Base-by-base conservation (phyloP, 2,888 invertebrate genomes). In the Halocaridina rubra region DNA sequence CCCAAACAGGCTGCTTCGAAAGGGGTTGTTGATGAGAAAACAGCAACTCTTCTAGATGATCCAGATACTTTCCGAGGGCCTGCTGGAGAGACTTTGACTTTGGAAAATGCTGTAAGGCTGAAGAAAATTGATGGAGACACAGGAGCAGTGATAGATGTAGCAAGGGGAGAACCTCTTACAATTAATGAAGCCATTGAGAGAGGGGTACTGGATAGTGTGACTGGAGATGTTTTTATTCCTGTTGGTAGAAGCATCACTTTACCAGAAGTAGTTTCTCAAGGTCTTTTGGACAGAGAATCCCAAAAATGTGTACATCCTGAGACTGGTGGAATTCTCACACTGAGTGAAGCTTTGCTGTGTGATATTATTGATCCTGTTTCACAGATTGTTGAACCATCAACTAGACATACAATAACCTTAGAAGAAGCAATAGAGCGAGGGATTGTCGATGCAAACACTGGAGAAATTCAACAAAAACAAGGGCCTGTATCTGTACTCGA, bases 311-410 rank as follows among this genome's bases (percentile, higher is more conserved):
- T 97, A 88, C 97, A 97, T 91, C 97, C 97, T 1, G 96, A 96
- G 91, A 95, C 96, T 27, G 97, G 97, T 1, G 93, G 92, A 89
- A 93, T 94, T 87, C 92, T 97, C 78, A 94, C 95, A 81, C 92
- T 97, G 86, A 93, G 94, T 89, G 95, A 97, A 93, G 96, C 97
- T 30, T 95, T 98, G 76, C 93, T 95, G 89, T 96, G 96, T 90
- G 97, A 97, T 90, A 95, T 97, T 89, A 93, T 97, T 75, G 96
- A 98, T 92, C 94, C 96, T 0, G 91, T 94, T 79, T 95, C 96
- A 13, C 93, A 93, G 78, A 92, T 98, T 79, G 91, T 91, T 39
- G 93, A 93, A 89, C 93, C 93, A 0, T 92, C 93, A 53, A 94
- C 94, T 0, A 93, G 93, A 53, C 93, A 93, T 87, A 92, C 93